Percentiles rank a stretch among this genome's conserved stretches.
Conservation (phyloP, 2,797 vertebrate genomes). For the Anguilla megastoma region DNA sequence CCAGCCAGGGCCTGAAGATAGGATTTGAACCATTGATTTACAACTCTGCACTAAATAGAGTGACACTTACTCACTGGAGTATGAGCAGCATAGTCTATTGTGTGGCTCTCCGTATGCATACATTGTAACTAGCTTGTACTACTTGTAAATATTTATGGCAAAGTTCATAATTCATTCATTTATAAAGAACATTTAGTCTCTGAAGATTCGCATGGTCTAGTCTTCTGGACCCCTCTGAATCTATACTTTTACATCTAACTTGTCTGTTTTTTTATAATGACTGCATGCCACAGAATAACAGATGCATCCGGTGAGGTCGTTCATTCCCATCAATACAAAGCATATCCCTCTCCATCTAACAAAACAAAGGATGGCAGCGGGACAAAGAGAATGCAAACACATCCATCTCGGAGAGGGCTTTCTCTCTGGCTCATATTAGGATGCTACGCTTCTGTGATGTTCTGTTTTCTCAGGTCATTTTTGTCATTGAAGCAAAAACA, state of each 20-base stretch:
- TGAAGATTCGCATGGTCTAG: not conserved
- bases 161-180: not conserved
- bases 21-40: not conserved
- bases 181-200: no score
- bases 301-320: slow-evolving; percentile 68
- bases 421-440: slow-evolving; percentile 34
- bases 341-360: slow-evolving; percentile 64
- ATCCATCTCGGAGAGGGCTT: slow-evolving; percentile 63
- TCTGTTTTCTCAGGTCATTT: slow-evolving; percentile 14
- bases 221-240: not conserved
- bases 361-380: slow-evolving; percentile 70
- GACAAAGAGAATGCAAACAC: slow-evolving; percentile 66
- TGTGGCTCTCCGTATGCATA: not conserved
- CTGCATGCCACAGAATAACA: slow-evolving; percentile 68
- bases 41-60: not conserved
- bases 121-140: not conserved
- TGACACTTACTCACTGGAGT: not conserved
- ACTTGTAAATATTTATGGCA: not conserved
- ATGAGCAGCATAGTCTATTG: not conserved
- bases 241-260: not conserved
- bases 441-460: slow-evolving; percentile 2
- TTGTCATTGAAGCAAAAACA: slow-evolving; percentile 19
- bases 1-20: not conserved
- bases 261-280: slow-evolving; percentile 58
- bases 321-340: slow-evolving; percentile 72